Evolutionary conservation across 2,797 vertebrate species (phyloP).

Genomic region (Gila robusta): DNA sequence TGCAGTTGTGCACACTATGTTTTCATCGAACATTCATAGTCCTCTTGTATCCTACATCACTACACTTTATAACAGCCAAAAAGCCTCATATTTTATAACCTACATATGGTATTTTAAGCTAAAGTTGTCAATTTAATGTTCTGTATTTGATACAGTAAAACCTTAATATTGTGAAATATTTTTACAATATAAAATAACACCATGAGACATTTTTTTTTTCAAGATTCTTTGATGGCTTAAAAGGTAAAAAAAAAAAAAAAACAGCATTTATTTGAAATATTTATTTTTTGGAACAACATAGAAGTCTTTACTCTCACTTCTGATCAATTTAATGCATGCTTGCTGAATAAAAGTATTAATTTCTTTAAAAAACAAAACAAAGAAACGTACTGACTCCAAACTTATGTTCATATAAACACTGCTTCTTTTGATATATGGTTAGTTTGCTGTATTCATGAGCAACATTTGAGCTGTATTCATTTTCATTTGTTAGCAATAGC

Average conservation of each 20-base stretch:
- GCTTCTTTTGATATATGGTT: background rate
- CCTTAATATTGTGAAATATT: background rate
- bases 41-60: background rate
- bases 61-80: background rate
- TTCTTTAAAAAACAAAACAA: background rate
- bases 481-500: background rate
- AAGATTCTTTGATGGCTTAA: background rate
- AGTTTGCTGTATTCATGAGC: background rate
- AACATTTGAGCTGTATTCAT: background rate
- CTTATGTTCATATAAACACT: background rate
- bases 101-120: background rate
- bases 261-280: background rate
- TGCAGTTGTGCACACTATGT: background rate
- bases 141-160: background rate
- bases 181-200: background rate
- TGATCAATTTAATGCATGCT: background rate
- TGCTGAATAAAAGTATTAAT: background rate
- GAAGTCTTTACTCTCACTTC: background rate
- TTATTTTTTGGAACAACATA: too few species aligned
- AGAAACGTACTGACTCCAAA: background rate
- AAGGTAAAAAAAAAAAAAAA: background rate
- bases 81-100: background rate
- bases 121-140: too few species aligned
- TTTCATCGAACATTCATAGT: background rate
- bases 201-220: background rate